phyloP scores from a whole-genome alignment of 2,888 invertebrate genomes.

The Noctua pronuba region DNA sequence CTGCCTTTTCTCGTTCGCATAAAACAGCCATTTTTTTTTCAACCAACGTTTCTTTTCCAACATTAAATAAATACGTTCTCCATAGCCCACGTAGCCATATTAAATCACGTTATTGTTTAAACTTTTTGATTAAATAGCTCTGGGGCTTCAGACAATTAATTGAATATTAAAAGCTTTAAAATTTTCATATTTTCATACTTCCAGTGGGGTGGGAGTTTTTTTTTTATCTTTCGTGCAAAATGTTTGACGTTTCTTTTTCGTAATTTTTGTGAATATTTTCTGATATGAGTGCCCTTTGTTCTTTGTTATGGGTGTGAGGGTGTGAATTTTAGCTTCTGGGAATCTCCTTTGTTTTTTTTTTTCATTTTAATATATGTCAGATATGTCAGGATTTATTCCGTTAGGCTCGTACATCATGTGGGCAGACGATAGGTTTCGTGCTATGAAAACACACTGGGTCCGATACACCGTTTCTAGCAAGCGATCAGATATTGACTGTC shows the following conservation, averaged over 20 bases:
- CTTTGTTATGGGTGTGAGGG: not conserved
- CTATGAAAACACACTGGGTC: no score
- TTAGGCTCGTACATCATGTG: no score
- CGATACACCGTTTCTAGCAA: no score
- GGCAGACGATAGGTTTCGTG: no score
- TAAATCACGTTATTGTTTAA: conserved; percentile 48
- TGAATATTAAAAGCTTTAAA: conserved; percentile 41
- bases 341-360: not conserved
- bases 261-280: conserved; percentile 11
- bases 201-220: not conserved
- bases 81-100: conserved; percentile 5
- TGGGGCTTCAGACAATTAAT: conserved; percentile 27
- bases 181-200: conserved; percentile 26
- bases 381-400: no score
- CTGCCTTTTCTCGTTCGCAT: not conserved
- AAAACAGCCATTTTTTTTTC: not conserved
- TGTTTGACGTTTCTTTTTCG: conserved; percentile 8
- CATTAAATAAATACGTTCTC: conserved; percentile 25
- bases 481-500: no score
- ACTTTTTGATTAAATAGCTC: conserved; percentile 59
- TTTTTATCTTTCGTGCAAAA: conserved; percentile 13
- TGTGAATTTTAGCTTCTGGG: not conserved
- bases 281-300: conserved; percentile 8
- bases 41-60: not conserved
- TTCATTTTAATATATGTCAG: not conserved